Percentiles rank a stretch among this genome's conserved stretches.
These are phyloP conservation scores for Phoebastria nigripes DNA, from an alignment of 2,797 vertebrate species.

Conservation along the genomic window DNA sequence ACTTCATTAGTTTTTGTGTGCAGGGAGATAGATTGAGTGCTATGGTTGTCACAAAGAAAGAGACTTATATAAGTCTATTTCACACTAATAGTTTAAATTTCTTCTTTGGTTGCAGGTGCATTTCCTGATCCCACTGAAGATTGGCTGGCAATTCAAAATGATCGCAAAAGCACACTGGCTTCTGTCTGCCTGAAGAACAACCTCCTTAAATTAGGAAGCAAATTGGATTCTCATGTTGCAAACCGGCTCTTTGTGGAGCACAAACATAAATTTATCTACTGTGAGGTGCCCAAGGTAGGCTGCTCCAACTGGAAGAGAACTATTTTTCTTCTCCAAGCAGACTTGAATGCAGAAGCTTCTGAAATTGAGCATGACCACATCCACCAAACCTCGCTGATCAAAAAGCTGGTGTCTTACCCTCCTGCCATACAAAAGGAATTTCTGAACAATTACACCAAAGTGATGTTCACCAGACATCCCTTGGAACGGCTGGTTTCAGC, in stretches of 20 bases:
- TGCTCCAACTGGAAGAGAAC: constrained; percentile 74
- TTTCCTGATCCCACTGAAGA: background rate
- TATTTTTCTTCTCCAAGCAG: constrained; percentile 58
- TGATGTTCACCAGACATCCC: constrained; percentile 70
- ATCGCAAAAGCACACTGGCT: constrained; percentile 16
- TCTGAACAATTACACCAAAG: constrained; percentile 67
- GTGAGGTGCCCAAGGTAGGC: constrained; percentile 72
- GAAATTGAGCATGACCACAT: constrained; percentile 8
- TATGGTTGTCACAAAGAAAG: background rate
- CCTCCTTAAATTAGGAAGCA: background rate
- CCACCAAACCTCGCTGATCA: constrained; percentile 28
- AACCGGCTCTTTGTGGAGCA: constrained; percentile 64
- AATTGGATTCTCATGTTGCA: background rate
- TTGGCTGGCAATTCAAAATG: constrained; percentile 35
- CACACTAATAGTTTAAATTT: background rate
- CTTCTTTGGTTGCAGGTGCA: background rate
- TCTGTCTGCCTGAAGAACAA: constrained; percentile 36
- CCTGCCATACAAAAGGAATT: background rate
- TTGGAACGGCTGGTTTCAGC: constrained; percentile 69
- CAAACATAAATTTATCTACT: constrained; percentile 67
- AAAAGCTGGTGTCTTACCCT: constrained; percentile 36
- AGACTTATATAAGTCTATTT: background rate
- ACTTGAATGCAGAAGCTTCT: background rate
- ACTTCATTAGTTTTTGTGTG: background rate
- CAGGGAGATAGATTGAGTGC: background rate